Evolutionary conservation across 2,113 vertebrate species (phyloP).

Genomic region (Sinosuthora webbiana): DNA sequence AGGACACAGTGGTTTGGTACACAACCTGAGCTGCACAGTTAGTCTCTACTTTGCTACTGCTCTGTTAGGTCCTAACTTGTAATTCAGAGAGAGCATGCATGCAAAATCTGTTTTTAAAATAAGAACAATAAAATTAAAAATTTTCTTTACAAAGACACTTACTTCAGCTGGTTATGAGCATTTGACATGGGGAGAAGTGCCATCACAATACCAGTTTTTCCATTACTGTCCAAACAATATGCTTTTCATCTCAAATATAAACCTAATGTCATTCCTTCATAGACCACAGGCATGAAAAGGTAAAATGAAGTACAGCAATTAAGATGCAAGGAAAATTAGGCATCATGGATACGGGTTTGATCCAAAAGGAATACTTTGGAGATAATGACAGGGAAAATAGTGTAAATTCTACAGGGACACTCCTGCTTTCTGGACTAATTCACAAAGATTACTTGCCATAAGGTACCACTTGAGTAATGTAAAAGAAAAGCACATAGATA

Average conservation of each 20-base stretch:
- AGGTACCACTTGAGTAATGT: conserved; percentile 42
- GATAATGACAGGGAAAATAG: neutral
- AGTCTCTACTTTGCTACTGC: neutral
- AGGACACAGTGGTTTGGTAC: neutral
- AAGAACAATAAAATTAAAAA: neutral
- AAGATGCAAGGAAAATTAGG: neutral
- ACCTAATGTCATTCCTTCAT: neutral
- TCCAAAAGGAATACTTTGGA: neutral
- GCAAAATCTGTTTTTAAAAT: neutral
- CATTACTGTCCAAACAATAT: neutral
- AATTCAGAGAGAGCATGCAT: neutral
- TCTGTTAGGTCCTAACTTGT: neutral
- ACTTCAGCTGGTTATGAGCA: neutral
- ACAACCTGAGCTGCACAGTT: neutral
- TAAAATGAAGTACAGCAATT: neutral
- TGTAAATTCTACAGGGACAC: neutral
- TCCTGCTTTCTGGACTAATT: conserved; percentile 27
- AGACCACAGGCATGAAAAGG: neutral
- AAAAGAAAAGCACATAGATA: conserved; percentile 18
- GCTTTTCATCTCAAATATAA: neutral
- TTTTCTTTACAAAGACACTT: neutral
- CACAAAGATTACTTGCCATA: conserved; percentile 28
- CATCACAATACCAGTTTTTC: neutral
- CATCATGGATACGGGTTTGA: neutral
- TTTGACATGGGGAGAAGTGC: neutral